Conservation (phyloP, 2,888 invertebrate genomes). For the Bombylius discolor region DNA sequence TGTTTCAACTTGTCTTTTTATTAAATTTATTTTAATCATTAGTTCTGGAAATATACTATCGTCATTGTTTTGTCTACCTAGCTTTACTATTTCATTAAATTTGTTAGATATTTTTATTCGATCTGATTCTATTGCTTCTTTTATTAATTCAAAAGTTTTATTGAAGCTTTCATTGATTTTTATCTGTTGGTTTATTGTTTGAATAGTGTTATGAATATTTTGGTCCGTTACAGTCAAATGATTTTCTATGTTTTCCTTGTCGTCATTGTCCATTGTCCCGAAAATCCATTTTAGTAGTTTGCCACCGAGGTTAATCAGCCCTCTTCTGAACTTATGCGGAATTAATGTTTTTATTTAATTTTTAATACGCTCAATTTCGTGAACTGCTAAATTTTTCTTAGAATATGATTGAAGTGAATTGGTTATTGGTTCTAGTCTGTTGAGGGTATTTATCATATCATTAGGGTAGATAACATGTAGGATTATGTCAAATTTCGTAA, state of each 20-base stretch:
- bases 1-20: constrained; percentile 9
- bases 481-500: constrained; percentile 8
- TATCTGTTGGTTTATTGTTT: neutral
- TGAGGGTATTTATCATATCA: constrained; percentile 6
- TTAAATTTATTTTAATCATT: constrained; percentile 7
- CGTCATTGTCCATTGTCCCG: constrained; percentile 8
- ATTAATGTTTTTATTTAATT: constrained; percentile 8
- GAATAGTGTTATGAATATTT: neutral
- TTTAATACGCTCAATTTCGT: constrained; percentile 9
- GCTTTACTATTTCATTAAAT: constrained; percentile 8
- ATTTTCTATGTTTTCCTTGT: constrained; percentile 8
- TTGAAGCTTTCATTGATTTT: constrained; percentile 6
- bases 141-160: constrained; percentile 4
- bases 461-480: constrained; percentile 5
- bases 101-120: constrained; percentile 1
- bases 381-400: constrained; percentile 1
- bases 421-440: constrained; percentile 7
- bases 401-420: constrained; percentile 1
- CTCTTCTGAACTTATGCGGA: too few species aligned
- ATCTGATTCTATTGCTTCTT: constrained; percentile 1
- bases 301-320: too few species aligned
- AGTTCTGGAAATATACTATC: constrained; percentile 1
- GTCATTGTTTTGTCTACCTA: neutral
- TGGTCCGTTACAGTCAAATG: neutral
- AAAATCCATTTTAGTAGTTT: constrained; percentile 9